A percentile compares a stretch with the other conserved stretches of the same genome.
Evolutionary conservation across 1,140 invertebrate species (phyloP).

Genomic region (Diorhabda carinulata): DNA sequence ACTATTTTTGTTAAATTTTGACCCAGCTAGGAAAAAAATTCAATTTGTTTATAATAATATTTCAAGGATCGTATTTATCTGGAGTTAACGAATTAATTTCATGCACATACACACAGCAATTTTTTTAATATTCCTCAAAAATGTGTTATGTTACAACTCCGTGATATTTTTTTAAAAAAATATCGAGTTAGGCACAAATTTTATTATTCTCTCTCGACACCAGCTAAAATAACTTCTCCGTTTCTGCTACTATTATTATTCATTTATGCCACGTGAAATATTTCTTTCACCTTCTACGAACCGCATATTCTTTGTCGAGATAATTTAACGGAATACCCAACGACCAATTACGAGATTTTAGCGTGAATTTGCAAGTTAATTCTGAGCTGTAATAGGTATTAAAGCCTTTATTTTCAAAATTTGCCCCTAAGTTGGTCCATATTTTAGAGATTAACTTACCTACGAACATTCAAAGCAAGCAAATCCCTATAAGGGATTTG

Average conservation of each 20-base stretch:
- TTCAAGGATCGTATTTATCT: no score
- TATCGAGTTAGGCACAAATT: no score
- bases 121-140: no score
- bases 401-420: neutral
- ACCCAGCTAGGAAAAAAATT: no score
- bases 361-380: constrained; percentile 1
- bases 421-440: constrained; percentile 1
- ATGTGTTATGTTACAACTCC: no score
- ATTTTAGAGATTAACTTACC: constrained; percentile 1
- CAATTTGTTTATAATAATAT: no score
- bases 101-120: no score
- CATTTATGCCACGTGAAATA: neutral
- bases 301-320: neutral
- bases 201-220: no score
- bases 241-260: neutral
- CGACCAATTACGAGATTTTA: neutral
- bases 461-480: neutral
- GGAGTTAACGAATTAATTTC: no score
- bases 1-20: no score
- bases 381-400: neutral
- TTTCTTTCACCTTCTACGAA: neutral
- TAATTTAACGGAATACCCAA: neutral
- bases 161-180: no score
- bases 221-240: no score
- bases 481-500: neutral